Conservation (phyloP, 2,888 invertebrate species). For the Sphecodes monilicornis region DNA sequence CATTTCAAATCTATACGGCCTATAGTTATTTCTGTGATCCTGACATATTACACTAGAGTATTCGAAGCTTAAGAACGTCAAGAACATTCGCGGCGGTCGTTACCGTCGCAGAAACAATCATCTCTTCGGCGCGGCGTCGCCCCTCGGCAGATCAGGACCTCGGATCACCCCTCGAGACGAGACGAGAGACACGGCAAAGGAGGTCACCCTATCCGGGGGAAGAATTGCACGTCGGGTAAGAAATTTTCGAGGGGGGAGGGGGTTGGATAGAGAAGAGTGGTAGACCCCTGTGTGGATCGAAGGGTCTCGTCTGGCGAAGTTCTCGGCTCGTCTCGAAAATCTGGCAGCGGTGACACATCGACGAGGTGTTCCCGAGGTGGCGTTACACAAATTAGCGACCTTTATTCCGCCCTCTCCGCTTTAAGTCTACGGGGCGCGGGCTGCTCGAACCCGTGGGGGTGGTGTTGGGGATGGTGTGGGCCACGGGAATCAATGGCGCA, state of each 20-base stretch:
- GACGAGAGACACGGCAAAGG: conserved; percentile 45
- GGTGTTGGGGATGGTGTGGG: conserved; percentile 37
- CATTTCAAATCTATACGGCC: too few relatives aligned
- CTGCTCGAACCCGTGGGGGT: conserved; percentile 37
- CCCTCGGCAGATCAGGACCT: conserved; percentile 40
- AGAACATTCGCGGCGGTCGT: conserved; percentile 1
- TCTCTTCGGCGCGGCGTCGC: conserved; percentile 4
- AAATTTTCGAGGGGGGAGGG: neutral
- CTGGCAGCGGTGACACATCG: conserved; percentile 47
- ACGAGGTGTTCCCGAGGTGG: conserved; percentile 47
- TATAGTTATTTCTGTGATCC: too few relatives aligned
- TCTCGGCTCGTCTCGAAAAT: conserved; percentile 47
- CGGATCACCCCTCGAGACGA: conserved; percentile 35
- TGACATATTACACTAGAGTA: too few relatives aligned
- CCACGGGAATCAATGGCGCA: conserved; percentile 83
- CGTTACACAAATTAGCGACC: conserved; percentile 76
- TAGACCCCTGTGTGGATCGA: conserved; percentile 20
- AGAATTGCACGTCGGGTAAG: conserved; percentile 5
- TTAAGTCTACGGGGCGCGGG: conserved; percentile 78
- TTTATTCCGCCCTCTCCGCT: conserved; percentile 80
- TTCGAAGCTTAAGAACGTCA: conserved; percentile 4
- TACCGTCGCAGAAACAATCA: conserved; percentile 32
- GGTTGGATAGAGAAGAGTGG: neutral
- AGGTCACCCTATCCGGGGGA: conserved; percentile 52
- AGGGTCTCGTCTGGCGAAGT: conserved; percentile 23